These are phyloP conservation scores for Brachionus manjavacas DNA, from an alignment of 1,140 invertebrate species.

Conservation along the genomic window DNA sequence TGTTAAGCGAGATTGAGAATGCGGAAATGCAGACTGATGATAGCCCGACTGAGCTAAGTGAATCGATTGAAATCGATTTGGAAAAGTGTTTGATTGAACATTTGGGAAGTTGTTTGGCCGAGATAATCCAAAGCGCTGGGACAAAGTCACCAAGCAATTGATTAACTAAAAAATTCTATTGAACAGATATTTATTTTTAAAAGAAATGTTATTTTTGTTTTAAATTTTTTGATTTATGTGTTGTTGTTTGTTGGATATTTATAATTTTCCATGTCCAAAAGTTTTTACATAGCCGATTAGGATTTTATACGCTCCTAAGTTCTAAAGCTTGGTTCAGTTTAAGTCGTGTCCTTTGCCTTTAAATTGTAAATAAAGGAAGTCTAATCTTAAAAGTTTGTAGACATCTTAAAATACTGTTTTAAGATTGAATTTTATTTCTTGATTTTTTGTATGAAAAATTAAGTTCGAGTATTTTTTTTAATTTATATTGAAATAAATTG, in stretches of 20 bases:
- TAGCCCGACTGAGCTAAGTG: neutral
- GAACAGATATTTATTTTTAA: neutral
- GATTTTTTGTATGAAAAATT: neutral
- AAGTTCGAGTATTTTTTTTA: neutral
- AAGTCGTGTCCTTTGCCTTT: neutral
- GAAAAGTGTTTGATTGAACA: constrained; percentile 16
- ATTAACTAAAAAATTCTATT: neutral
- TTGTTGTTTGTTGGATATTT: neutral
- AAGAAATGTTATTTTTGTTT: neutral
- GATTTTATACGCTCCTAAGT: neutral
- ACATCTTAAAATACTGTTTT: neutral
- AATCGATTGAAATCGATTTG: neutral
- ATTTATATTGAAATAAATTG: neutral
- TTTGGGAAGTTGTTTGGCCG: neutral
- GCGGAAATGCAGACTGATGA: neutral
- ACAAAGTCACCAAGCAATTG: neutral
- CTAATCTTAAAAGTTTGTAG: neutral
- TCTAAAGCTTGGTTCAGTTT: neutral
- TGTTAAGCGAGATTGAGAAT: neutral
- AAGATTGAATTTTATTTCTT: neutral
- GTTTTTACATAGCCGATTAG: neutral
- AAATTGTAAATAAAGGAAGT: neutral
- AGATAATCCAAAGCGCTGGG: neutral
- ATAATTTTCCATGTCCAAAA: neutral
- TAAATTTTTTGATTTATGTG: neutral